Conservation (phyloP, 2,113 vertebrate species). For the Bungarus multicinctus region DNA sequence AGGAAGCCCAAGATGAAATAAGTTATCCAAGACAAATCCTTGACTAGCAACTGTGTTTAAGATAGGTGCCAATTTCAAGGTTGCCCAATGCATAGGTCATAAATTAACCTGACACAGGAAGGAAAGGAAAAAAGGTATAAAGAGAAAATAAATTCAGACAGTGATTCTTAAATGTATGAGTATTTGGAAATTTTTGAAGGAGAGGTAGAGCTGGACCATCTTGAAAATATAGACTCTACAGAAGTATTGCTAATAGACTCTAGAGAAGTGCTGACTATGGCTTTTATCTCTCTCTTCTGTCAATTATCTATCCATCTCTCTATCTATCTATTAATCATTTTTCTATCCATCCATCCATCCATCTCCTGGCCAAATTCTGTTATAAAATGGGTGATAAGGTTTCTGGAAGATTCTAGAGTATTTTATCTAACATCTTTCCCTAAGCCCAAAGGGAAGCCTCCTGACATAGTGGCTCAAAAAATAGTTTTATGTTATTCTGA, state of each 20-base stretch:
- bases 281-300: background rate
- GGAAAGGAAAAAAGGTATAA: background rate
- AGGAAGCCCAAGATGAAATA: background rate
- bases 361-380: background rate
- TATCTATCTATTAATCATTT: background rate
- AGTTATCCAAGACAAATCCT: background rate
- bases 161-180: background rate
- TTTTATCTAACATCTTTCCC: background rate
- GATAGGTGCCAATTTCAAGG: background rate
- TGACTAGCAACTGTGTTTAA: background rate
- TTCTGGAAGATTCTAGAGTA: background rate
- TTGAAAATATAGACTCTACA: background rate
- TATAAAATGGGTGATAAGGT: background rate
- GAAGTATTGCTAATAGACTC: background rate
- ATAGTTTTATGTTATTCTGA: background rate
- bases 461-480: background rate
- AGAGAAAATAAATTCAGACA: background rate
- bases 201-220: background rate
- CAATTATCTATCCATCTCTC: background rate
- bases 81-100: background rate
- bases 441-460: background rate
- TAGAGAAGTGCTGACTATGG: background rate
- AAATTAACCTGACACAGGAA: too few relatives aligned
- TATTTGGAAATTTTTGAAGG: background rate
- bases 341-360: background rate